Evolutionary conservation across 2,888 invertebrate species (phyloP).

Genomic region (Nemoura dubitans): DNA sequence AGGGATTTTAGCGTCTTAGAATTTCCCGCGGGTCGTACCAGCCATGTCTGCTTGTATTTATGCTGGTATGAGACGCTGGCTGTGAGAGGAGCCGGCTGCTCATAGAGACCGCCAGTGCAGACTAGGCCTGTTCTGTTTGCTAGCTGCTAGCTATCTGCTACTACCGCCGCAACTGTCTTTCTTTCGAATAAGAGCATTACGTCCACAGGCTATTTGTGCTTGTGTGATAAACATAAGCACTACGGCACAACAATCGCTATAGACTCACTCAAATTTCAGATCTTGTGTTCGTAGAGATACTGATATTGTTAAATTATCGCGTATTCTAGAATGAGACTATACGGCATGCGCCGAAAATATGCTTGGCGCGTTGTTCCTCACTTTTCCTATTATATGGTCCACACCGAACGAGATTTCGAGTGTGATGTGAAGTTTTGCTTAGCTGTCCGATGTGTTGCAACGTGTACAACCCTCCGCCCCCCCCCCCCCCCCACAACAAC

Average conservation of each 20-base stretch:
- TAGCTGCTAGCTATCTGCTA: not conserved
- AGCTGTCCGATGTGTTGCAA: not conserved
- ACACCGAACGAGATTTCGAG: not conserved
- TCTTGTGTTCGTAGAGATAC: not conserved
- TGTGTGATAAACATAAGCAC: not conserved
- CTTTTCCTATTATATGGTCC: not conserved
- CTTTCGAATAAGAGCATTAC: not conserved
- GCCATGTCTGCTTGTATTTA: slow-evolving; percentile 40
- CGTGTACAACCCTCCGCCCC: not conserved
- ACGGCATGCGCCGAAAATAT: no score
- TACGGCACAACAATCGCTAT: not conserved
- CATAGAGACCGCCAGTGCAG: not conserved
- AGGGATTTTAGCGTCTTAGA: slow-evolving; percentile 39
- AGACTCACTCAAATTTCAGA: not conserved
- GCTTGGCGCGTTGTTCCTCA: not conserved
- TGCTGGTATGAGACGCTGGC: slow-evolving; percentile 19
- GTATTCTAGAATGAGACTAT: no score
- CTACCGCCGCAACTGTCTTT: not conserved
- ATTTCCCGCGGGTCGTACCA: slow-evolving; percentile 38
- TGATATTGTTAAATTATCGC: not conserved
- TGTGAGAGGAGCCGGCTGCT: slow-evolving; percentile 16
- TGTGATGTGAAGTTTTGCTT: no score
- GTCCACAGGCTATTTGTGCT: not conserved
- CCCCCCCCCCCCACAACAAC: no score
- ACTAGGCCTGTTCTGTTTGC: not conserved